A percentile compares a stretch with the other conserved stretches of the same genome.
phyloP scores from a whole-genome alignment of 2,888 invertebrate species.

The Cynaeus angustus region DNA sequence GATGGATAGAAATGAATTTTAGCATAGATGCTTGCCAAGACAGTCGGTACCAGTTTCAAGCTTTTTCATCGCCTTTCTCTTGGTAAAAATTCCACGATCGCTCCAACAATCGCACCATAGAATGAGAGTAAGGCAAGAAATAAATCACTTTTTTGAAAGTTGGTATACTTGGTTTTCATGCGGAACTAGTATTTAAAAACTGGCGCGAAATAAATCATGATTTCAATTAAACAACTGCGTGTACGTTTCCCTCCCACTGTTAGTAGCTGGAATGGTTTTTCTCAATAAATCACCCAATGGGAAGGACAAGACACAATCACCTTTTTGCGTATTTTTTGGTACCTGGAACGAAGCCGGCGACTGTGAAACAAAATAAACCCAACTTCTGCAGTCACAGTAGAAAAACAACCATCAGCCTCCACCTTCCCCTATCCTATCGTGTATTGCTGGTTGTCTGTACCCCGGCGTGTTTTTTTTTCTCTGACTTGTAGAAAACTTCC shows the following conservation, averaged over 20 bases:
- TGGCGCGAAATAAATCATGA: conserved; percentile 32
- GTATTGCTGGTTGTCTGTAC: neutral
- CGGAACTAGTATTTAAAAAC: conserved; percentile 13
- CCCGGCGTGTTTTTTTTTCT: neutral
- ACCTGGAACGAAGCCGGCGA: too few relatives aligned
- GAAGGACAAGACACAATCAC: conserved; percentile 11
- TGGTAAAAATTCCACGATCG: too few relatives aligned
- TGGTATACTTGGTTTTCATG: neutral
- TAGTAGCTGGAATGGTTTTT: conserved; percentile 11
- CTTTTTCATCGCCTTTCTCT: too few relatives aligned
- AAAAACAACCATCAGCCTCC: too few relatives aligned
- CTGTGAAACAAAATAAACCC: too few relatives aligned
- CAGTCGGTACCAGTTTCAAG: too few relatives aligned
- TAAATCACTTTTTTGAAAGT: neutral
- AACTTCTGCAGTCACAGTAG: too few relatives aligned
- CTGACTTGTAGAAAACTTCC: neutral
- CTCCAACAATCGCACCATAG: too few relatives aligned
- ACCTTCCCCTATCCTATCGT: too few relatives aligned
- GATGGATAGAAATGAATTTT: too few relatives aligned
- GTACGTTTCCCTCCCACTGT: conserved; percentile 20
- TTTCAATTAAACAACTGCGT: conserved; percentile 42
- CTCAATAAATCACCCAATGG: conserved; percentile 21
- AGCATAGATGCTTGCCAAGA: too few relatives aligned
- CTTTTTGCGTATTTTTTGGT: neutral
- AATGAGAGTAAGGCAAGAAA: too few relatives aligned